phyloP scores from a whole-genome alignment of 2,888 invertebrate species.

The Tetragonula carbonaria region DNA sequence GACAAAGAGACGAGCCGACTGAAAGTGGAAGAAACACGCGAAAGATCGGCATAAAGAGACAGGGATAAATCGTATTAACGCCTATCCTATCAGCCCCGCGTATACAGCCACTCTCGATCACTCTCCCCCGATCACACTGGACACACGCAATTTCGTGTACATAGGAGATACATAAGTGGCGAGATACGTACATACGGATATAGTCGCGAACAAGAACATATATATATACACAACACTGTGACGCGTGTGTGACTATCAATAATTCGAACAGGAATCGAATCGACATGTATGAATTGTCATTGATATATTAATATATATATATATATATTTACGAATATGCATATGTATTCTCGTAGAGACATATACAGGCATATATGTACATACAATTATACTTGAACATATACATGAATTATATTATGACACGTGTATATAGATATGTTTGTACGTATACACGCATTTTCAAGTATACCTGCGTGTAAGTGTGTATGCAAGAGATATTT shows the following conservation, averaged over 20 bases:
- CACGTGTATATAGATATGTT: too few species aligned
- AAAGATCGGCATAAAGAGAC: conserved; percentile 37
- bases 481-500: conserved; percentile 40
- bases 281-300: not conserved
- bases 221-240: too few species aligned
- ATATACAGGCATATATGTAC: not conserved
- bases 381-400: too few species aligned
- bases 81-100: conserved; percentile 32
- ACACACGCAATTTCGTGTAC: conserved; percentile 17
- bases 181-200: not conserved
- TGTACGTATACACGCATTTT: not conserved
- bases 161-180: conserved; percentile 27
- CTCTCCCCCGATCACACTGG: not conserved
- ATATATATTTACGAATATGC: not conserved
- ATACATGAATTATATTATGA: too few species aligned
- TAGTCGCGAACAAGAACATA: not conserved
- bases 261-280: too few species aligned
- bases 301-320: not conserved
- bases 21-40: not conserved
- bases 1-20: not conserved
- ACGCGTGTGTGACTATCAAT: too few species aligned
- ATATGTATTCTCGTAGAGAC: not conserved
- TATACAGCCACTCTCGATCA: not conserved
- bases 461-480: not conserved
- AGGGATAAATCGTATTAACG: conserved; percentile 60